These are phyloP conservation scores for Lepus oiostolus DNA, from an alignment of 2,797 vertebrate genomes.

Conservation along the genomic window DNA sequence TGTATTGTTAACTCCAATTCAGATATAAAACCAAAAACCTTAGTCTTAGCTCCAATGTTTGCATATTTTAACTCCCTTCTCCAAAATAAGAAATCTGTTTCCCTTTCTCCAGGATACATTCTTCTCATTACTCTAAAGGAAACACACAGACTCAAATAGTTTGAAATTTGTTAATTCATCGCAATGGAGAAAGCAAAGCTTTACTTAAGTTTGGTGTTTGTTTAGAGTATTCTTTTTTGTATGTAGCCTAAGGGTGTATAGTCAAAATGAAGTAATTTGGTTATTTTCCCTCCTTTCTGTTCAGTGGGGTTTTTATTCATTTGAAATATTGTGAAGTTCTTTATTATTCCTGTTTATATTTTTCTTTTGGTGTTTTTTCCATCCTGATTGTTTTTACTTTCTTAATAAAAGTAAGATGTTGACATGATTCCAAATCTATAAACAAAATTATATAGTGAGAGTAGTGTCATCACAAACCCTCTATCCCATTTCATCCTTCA, in stretches of 20 bases:
- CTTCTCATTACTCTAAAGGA: neutral
- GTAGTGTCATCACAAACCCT: neutral
- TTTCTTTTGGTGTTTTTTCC: neutral
- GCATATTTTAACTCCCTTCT: neutral
- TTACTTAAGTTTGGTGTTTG: neutral
- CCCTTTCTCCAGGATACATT: neutral
- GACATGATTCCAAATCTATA: neutral
- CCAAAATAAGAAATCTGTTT: neutral
- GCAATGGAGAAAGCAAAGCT: neutral
- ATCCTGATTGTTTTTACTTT: neutral
- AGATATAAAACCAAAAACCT: neutral
- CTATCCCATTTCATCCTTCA: neutral
- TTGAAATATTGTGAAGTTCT: neutral
- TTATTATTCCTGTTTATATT: neutral
- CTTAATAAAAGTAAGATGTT: neutral
- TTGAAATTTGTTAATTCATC: neutral
- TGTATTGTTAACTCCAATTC: neutral
- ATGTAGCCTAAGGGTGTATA: neutral
- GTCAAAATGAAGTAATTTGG: neutral
- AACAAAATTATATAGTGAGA: neutral
- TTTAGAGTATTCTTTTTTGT: neutral
- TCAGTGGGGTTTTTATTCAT: constrained; percentile 1
- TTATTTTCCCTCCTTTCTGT: neutral
- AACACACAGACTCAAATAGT: neutral
- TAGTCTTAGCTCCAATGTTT: neutral